A percentile compares a stretch with the other conserved stretches of the same genome.
phyloP scores from a whole-genome alignment of 2,888 invertebrate species.

The Liodrosophila aerea region DNA sequence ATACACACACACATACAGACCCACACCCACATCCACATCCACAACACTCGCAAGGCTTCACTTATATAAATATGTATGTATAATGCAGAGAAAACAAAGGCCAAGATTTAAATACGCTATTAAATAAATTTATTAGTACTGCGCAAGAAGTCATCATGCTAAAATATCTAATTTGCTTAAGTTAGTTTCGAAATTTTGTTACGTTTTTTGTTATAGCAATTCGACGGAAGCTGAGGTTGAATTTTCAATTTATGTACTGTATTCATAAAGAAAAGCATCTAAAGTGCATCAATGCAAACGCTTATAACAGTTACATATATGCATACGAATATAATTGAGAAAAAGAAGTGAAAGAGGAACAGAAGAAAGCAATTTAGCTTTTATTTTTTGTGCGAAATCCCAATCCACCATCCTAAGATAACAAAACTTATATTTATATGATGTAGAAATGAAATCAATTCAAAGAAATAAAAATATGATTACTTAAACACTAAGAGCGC shows the following conservation, averaged over 20 bases:
- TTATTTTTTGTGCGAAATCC: conserved; percentile 3
- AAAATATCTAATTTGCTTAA: conserved; percentile 10
- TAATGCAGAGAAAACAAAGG: conserved; percentile 14
- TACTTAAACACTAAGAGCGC: conserved; percentile 40
- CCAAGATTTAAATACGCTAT: conserved; percentile 41
- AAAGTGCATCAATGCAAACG: conserved; percentile 52
- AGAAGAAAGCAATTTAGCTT: conserved; percentile 8
- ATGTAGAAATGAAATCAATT: conserved; percentile 41
- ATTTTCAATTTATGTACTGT: conserved; percentile 2
- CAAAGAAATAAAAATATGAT: conserved; percentile 35
- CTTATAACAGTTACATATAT: conserved; percentile 41
- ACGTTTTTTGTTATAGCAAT: conserved; percentile 57
- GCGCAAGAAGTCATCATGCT: conserved; percentile 11
- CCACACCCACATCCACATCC: background rate
- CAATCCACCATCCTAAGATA: background rate
- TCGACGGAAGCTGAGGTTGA: conserved; percentile 10
- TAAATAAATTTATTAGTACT: conserved; percentile 63
- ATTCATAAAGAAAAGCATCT: conserved; percentile 39
- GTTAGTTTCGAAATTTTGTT: conserved; percentile 21
- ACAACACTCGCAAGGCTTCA: conserved; percentile 5
- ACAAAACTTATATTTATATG: conserved; percentile 22
- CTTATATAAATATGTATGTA: conserved; percentile 7
- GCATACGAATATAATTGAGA: background rate
- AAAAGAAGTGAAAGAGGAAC: background rate
- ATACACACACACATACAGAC: conserved; percentile 22